Evolutionary conservation across 2,888 invertebrate genomes (phyloP).

Genomic region (Agapostemon virescens): DNA sequence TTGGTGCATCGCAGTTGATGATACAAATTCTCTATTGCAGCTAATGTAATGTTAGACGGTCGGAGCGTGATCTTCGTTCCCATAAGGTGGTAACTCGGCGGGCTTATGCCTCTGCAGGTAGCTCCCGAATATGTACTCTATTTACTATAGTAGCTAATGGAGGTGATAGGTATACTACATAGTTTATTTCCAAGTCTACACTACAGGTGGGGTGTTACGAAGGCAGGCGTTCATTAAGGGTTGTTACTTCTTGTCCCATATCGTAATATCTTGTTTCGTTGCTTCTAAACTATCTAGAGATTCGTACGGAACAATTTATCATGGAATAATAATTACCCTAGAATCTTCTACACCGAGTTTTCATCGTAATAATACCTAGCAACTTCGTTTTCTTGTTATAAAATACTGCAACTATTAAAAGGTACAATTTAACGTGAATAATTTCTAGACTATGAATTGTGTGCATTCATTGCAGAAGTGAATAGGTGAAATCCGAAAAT

Average conservation of each 20-base stretch:
- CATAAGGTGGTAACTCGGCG: conserved; percentile 61
- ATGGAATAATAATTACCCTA: neutral
- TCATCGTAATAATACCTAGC: neutral
- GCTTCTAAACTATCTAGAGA: neutral
- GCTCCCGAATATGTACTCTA: conserved; percentile 54
- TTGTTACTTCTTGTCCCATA: conserved; percentile 54
- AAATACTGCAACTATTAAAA: neutral
- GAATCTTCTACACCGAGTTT: neutral
- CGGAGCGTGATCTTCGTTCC: conserved; percentile 64
- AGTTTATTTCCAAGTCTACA: conserved; percentile 51
- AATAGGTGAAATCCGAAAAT: no score
- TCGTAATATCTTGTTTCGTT: conserved; percentile 10
- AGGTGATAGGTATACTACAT: conserved; percentile 67
- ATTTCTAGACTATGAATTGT: neutral
- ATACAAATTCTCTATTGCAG: neutral
- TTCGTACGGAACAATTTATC: neutral
- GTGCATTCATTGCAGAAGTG: no score
- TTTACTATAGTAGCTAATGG: conserved; percentile 66
- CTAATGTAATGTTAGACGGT: conserved; percentile 44
- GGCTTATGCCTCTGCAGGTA: conserved; percentile 40
- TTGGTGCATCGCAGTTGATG: neutral
- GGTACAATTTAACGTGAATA: neutral
- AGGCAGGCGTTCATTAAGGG: conserved; percentile 65
- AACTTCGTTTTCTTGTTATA: neutral
- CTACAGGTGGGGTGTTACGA: conserved; percentile 53